Percentiles rank a stretch among this genome's conserved stretches.
phyloP scores from a whole-genome alignment of 2,797 vertebrate genomes.

The Mormyrus proboscirostris region DNA sequence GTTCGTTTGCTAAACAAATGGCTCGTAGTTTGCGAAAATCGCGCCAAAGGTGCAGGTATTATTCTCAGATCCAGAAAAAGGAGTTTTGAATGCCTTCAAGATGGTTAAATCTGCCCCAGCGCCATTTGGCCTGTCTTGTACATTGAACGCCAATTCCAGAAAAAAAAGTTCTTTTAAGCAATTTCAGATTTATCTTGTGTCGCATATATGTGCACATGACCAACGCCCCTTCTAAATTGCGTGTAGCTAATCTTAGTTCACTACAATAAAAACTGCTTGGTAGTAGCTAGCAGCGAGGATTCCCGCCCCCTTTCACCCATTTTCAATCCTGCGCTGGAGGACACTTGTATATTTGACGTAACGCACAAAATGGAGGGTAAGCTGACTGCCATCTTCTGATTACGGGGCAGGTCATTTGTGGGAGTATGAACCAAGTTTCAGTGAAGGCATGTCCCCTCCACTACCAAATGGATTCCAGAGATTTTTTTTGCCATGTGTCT shows the following conservation, averaged over 20 bases:
- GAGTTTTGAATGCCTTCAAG: neutral
- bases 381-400: constrained; percentile 34
- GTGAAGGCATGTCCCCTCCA: constrained; percentile 31
- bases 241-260: neutral
- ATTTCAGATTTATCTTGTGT: neutral
- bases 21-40: neutral
- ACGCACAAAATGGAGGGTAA: constrained; percentile 60
- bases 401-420: constrained; percentile 44
- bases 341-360: constrained; percentile 13
- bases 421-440: constrained; percentile 29
- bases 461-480: constrained; percentile 11
- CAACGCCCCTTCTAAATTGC: neutral
- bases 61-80: neutral
- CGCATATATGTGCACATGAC: neutral
- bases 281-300: neutral
- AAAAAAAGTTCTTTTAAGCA: neutral
- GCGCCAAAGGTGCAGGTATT: neutral
- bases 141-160: neutral
- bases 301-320: constrained; percentile 16
- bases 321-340: neutral
- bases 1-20: neutral
- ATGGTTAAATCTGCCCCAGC: neutral
- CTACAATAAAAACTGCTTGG: neutral
- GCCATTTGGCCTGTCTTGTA: neutral
- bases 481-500: constrained; percentile 2